phyloP scores from a whole-genome alignment of 1,140 invertebrate genomes.

The Camponotus floridanus region DNA sequence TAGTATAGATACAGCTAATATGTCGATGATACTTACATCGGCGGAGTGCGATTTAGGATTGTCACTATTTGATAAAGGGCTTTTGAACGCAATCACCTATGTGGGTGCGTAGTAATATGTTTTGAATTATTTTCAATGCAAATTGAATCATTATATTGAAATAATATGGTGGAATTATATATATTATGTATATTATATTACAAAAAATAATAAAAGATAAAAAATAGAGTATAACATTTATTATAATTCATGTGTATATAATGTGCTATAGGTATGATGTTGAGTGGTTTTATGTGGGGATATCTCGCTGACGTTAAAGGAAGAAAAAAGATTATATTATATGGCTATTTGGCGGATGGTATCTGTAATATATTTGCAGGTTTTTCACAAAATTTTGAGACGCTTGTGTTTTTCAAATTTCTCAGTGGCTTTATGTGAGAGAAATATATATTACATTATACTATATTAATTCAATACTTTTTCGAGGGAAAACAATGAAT shows the following conservation, averaged over 20 bases:
- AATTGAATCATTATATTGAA: background rate
- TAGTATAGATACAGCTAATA: conserved; percentile 89
- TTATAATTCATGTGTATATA: background rate
- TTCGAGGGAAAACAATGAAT: background rate
- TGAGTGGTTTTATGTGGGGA: conserved; percentile 93
- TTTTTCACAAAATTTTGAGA: conserved; percentile 90
- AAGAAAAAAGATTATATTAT: conserved; percentile 89
- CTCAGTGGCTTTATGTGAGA: conserved; percentile 92
- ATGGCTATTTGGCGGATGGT: conserved; percentile 90
- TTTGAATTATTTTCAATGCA: conserved; percentile 20
- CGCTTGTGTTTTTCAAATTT: conserved; percentile 91
- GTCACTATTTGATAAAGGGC: conserved; percentile 89
- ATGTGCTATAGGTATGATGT: conserved; percentile 90
- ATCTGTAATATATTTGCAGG: conserved; percentile 89
- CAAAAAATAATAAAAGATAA: background rate
- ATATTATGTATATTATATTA: background rate
- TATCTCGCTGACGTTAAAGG: conserved; percentile 93
- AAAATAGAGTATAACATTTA: background rate
- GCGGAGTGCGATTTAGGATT: conserved; percentile 91
- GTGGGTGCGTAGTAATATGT: conserved; percentile 85
- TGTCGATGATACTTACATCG: conserved; percentile 90
- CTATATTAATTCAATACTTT: background rate
- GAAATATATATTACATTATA: background rate
- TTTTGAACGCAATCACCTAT: conserved; percentile 89
- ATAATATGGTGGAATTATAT: background rate